These are phyloP conservation scores for Caenorhabditis wallacei DNA, from an alignment of 2,888 invertebrate species.

Conservation along the genomic window DNA sequence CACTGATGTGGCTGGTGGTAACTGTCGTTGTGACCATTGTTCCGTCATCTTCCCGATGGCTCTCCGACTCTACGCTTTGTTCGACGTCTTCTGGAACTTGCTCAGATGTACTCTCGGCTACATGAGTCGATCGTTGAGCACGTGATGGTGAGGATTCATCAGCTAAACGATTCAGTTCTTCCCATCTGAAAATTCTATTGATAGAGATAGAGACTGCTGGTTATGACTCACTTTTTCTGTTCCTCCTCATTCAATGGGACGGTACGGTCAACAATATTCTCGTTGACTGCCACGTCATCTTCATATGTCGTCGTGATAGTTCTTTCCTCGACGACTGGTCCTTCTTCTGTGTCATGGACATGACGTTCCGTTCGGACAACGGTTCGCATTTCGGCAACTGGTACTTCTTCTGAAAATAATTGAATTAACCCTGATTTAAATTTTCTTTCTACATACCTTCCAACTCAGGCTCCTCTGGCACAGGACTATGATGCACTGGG, in stretches of 20 bases:
- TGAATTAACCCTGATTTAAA: background rate
- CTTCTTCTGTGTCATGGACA: conserved; percentile 79
- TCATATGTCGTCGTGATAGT: conserved; percentile 79
- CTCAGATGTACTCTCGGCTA: conserved; percentile 39
- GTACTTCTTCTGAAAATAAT: conserved; percentile 60
- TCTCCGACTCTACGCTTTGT: conserved; percentile 65
- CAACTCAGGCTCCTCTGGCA: conserved; percentile 56
- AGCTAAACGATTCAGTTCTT: conserved; percentile 67
- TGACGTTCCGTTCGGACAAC: conserved; percentile 79
- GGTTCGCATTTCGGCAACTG: conserved; percentile 76
- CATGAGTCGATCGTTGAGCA: conserved; percentile 29
- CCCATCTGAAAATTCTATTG: conserved; percentile 65
- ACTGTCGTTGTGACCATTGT: conserved; percentile 74
- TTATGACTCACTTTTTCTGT: conserved; percentile 59
- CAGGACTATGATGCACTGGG: conserved; percentile 50
- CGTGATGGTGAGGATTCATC: conserved; percentile 51
- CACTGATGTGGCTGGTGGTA: conserved; percentile 69
- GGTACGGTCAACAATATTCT: conserved; percentile 74
- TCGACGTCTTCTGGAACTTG: conserved; percentile 60
- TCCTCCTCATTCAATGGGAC: conserved; percentile 80
- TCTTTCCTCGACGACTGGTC: conserved; percentile 81
- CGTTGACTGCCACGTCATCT: conserved; percentile 78
- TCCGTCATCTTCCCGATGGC: conserved; percentile 75
- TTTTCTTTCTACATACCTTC: conserved; percentile 31
- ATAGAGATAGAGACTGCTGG: background rate